Percentiles rank a stretch among this genome's conserved stretches.
phyloP scores from a whole-genome alignment of 2,888 invertebrate genomes.

The Dusona sp. region DNA sequence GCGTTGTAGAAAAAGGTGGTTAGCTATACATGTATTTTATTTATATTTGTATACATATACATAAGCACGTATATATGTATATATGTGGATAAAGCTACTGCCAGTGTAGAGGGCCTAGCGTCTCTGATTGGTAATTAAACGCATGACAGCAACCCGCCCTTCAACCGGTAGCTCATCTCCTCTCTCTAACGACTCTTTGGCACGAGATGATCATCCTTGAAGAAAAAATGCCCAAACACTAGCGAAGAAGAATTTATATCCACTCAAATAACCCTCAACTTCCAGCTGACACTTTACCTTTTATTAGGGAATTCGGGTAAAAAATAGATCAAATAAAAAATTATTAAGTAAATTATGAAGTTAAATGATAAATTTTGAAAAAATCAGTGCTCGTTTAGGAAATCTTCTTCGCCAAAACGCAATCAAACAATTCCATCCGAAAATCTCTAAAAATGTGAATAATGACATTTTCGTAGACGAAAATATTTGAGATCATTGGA shows the following conservation, averaged over 20 bases:
- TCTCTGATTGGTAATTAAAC: conserved; percentile 81
- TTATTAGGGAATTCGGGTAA: neutral
- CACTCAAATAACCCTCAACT: neutral
- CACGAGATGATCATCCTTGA: conserved; percentile 65
- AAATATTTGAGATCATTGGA: neutral
- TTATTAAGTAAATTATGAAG: too few species aligned
- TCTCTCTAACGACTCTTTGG: conserved; percentile 64
- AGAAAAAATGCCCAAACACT: conserved; percentile 3
- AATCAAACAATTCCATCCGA: too few species aligned
- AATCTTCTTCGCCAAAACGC: too few species aligned
- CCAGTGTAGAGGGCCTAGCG: conserved; percentile 73
- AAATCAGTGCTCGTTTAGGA: too few species aligned
- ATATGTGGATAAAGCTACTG: conserved; percentile 10
- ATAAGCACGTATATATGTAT: neutral
- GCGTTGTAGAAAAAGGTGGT: neutral
- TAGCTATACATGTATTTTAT: too few species aligned
- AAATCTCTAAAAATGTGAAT: too few species aligned
- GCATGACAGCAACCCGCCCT: conserved; percentile 78
- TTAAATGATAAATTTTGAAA: too few species aligned
- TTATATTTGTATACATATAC: neutral
- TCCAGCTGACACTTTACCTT: neutral
- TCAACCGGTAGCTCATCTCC: conserved; percentile 70
- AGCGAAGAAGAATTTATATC: neutral
- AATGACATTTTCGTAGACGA: neutral
- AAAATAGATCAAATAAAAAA: neutral